These are phyloP conservation scores for Camponotus fellah DNA, from an alignment of 2,888 invertebrate species.

Conservation along the genomic window DNA sequence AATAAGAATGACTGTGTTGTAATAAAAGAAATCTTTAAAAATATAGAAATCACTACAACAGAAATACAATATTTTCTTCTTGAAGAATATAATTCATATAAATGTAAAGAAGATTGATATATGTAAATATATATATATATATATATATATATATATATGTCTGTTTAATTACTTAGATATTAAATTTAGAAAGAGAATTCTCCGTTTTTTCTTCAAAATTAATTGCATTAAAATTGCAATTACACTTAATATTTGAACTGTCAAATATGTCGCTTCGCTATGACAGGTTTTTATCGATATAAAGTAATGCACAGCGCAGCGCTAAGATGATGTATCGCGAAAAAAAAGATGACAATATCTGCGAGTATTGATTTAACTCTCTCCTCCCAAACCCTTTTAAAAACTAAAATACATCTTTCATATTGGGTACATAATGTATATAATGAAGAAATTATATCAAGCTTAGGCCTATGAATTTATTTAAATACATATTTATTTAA, in stretches of 20 bases:
- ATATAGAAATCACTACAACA: conserved; percentile 37
- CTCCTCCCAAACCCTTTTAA: no score
- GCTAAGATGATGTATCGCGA: no score
- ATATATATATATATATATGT: no score
- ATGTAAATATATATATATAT: no score
- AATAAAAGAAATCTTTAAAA: conserved; percentile 22
- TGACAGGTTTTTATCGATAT: no score
- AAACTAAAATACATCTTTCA: conserved; percentile 7
- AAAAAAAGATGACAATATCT: no score
- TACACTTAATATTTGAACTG: conserved; percentile 46
- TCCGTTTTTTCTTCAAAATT: no score
- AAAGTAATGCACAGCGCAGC: no score
- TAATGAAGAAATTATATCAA: conserved; percentile 63
- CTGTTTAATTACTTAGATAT: no score
- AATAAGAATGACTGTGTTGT: conserved; percentile 1
- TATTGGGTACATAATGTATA: conserved; percentile 33
- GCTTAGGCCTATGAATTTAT: conserved; percentile 60
- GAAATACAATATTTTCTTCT: conserved; percentile 43
- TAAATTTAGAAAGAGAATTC: no score
- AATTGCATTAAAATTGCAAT: conserved; percentile 44
- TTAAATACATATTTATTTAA: conserved; percentile 34
- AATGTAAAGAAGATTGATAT: conserved; percentile 47
- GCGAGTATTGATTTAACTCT: no score
- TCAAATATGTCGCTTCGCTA: no score
- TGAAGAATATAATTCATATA: conserved; percentile 55